Base-by-base conservation (phyloP, 2,113 vertebrate species). In the Cynopterus brachyotis region DNA sequence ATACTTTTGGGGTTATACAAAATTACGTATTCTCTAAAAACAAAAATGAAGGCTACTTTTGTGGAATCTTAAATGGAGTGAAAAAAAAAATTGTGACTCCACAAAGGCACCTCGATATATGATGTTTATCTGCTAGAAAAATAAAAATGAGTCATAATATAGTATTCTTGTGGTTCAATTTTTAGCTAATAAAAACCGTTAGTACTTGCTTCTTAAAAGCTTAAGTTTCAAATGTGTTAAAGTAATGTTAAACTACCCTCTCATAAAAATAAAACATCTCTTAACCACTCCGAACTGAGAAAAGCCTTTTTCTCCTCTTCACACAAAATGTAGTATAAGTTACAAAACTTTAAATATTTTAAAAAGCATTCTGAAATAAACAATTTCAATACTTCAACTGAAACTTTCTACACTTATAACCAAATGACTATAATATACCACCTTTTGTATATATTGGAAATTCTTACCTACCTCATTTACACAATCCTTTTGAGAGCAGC, bases 401-500 rank as follows among this genome's bases (percentile, higher is more conserved):
- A 60, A 81, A 93, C 20, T 80, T 96, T 67, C 70, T 75, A 78
- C 0, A 3, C 0, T 24, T 42, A 81, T n/a, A 50, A 72, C 30
- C 60, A 37, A 57, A 97, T 87, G 89, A n/a, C 26, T 83, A 93
- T 79, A 97, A 78, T 17, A 81, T 7, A 53, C 22, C 53, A 53
- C 22, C 53, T 42, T 92, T 53, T 84, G 37, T 50, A 91, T 79
- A 72, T 60, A 83, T 19, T 45, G 0, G 24, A 96, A 93, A 96
- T 94, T 95, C 81, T 97, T 94, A 98, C 98, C 95, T 55, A 99
- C 99, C 99, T 99, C 98, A 95, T 98, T 98, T 92, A 96, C 1
- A 93, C 98, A 98, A 26, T 99, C 98, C 96, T 98, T 98, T 90
- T 97, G 98, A 93, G 98, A 97, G 84, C 98, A 98, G 97, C 98